Base-by-base conservation (phyloP, 2,888 invertebrate genomes). In the Liodrosophila aerea region DNA sequence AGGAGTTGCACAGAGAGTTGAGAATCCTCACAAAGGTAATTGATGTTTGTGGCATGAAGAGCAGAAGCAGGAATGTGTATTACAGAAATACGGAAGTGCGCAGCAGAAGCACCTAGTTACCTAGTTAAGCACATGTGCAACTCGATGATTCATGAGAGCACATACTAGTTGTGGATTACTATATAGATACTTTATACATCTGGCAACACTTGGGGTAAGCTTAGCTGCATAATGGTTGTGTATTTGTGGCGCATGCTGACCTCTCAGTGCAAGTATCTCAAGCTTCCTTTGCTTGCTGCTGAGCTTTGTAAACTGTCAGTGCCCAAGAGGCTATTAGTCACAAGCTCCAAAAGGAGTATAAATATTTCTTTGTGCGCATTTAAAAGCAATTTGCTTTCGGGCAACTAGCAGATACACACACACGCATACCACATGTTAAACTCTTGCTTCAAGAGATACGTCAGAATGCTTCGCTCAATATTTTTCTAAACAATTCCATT, bases 351-450 rank as follows among this genome's bases (percentile, higher is more conserved):
- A 72, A 52, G 60, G 45, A 62, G 69, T 51, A 62, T 61, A 70
- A 76, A 80, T 80, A 70, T 58, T 70, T 64, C 64, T 73, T 80
- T 80, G 76, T 71, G 74, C 59, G 52, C 75, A 80, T 73, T 82
- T 83, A 64, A 76, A 78, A 80, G 83, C 65, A 80, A 80, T 78
- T 78, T 78, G 57, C 57, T 59, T 50, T 49, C 33, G 53, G 45
- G 27, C 49, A 57, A 40, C 5, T 29, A 18, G 22, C 15, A 47
- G 46, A 40, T 46, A 51, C 34, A 34, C 56, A 52, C 9, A 43
- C 44, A 29, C 37, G n/a, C 53, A 41, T 30, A 22, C 27, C 4
- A 49, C 3, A 37, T 2, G 7, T 15, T 5, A 30, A 45, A 12
- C 16, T 36, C 43, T 12, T 15, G 64, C 18, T 36, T 18, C 27